A percentile compares a stretch with the other conserved stretches of the same genome.
phyloP scores from a whole-genome alignment of 2,888 invertebrate genomes.

The Lamellibrachia satsuma region DNA sequence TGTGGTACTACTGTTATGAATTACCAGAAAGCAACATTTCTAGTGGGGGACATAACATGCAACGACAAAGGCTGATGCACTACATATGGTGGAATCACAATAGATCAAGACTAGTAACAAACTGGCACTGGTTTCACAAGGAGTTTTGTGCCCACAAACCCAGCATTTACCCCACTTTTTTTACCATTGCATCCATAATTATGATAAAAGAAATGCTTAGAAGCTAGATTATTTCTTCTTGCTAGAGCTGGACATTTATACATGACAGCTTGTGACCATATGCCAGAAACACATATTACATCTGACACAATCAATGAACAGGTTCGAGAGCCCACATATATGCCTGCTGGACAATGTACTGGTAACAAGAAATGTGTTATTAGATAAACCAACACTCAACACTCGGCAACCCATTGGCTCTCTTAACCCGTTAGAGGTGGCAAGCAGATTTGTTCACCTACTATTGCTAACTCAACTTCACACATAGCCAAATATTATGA shows the following conservation, averaged over 20 bases:
- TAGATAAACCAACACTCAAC: neutral
- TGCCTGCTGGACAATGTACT: neutral
- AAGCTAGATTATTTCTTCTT: neutral
- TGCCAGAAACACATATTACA: neutral
- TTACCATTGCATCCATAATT: neutral
- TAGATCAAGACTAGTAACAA: neutral
- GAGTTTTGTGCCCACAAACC: neutral
- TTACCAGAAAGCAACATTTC: no score
- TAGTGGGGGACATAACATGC: no score
- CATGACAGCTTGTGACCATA: neutral
- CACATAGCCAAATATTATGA: neutral
- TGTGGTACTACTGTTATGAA: no score
- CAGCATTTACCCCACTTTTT: neutral
- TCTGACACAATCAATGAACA: neutral
- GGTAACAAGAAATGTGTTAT: neutral
- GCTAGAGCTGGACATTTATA: neutral
- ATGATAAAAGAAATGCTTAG: neutral
- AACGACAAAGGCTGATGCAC: no score
- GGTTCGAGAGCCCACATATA: neutral
- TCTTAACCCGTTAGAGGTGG: neutral
- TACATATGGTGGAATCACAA: neutral
- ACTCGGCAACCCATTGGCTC: neutral
- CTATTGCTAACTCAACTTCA: neutral
- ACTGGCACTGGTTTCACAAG: neutral
- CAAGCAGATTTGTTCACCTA: neutral